Evolutionary conservation across 2,888 invertebrate genomes (phyloP).

Genomic region (Bhutanitis thaidina): DNA sequence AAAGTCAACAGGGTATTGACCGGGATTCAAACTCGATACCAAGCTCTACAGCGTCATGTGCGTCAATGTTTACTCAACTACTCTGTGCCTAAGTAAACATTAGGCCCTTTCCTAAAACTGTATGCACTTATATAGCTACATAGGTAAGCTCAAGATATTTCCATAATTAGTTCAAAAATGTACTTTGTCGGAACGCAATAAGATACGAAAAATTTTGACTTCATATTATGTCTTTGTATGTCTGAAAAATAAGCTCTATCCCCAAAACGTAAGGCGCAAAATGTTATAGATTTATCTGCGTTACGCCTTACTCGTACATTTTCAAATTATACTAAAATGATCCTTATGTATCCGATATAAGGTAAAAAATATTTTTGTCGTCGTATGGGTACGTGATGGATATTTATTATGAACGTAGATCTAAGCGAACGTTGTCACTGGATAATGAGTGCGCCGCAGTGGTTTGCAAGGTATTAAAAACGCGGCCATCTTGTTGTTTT

Average conservation of each 20-base stretch:
- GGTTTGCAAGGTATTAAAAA: constrained; percentile 5
- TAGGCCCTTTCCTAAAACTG: constrained; percentile 22
- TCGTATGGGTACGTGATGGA: not conserved
- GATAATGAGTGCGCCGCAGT: not conserved
- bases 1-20: constrained; percentile 35
- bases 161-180: not conserved
- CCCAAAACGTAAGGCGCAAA: not conserved
- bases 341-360: not conserved
- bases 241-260: not conserved
- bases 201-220: not conserved
- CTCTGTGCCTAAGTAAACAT: constrained; percentile 58
- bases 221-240: too few relatives aligned
- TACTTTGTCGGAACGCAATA: not conserved
- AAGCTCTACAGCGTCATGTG: constrained; percentile 20
- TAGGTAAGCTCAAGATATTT: not conserved
- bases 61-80: constrained; percentile 46
- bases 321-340: not conserved
- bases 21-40: constrained; percentile 37
- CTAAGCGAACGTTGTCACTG: not conserved
- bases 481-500: not conserved
- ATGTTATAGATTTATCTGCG: not conserved
- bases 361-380: not conserved
- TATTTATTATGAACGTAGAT: not conserved
- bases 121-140: not conserved
- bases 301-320: not conserved